These are phyloP conservation scores for Hedychridium roseum DNA, from an alignment of 2,888 invertebrate genomes.

Conservation along the genomic window DNA sequence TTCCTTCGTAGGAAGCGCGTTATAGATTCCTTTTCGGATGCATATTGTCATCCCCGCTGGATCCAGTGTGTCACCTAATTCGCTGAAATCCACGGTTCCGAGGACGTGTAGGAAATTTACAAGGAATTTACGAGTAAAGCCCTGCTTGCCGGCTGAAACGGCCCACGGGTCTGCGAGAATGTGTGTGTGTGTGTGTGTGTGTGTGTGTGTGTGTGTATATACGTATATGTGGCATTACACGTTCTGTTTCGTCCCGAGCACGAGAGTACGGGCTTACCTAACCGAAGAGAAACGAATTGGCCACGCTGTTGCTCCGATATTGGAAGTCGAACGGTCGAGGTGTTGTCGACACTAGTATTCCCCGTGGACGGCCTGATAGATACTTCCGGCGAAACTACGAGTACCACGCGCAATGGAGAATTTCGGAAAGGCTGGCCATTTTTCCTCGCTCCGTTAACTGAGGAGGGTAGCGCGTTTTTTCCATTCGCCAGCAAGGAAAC, in stretches of 20 bases:
- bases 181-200: too few relatives aligned
- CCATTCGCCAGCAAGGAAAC: not conserved
- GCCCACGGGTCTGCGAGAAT: too few relatives aligned
- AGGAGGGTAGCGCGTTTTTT: too few relatives aligned
- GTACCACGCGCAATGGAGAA: not conserved
- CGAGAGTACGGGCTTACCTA: constrained; percentile 3
- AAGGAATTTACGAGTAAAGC: not conserved
- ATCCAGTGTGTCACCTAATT: too few relatives aligned
- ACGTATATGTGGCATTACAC: not conserved
- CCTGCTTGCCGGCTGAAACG: too few relatives aligned
- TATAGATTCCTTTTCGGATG: too few relatives aligned
- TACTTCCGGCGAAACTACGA: constrained; percentile 9
- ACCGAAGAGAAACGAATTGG: constrained; percentile 5
- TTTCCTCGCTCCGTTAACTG: not conserved
- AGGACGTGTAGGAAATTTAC: constrained; percentile 1
- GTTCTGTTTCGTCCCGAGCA: not conserved
- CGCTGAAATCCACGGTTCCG: too few relatives aligned
- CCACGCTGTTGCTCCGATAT: constrained; percentile 1
- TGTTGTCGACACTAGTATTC: not conserved
- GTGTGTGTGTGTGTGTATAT: too few relatives aligned
- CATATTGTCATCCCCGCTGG: too few relatives aligned
- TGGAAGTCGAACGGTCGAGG: constrained; percentile 4
- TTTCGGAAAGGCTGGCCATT: not conserved
- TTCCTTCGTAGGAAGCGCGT: too few relatives aligned
- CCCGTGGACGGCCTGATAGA: constrained; percentile 5